Base-by-base conservation (phyloP, 2,797 vertebrate species). In the Lepus townsendii region DNA sequence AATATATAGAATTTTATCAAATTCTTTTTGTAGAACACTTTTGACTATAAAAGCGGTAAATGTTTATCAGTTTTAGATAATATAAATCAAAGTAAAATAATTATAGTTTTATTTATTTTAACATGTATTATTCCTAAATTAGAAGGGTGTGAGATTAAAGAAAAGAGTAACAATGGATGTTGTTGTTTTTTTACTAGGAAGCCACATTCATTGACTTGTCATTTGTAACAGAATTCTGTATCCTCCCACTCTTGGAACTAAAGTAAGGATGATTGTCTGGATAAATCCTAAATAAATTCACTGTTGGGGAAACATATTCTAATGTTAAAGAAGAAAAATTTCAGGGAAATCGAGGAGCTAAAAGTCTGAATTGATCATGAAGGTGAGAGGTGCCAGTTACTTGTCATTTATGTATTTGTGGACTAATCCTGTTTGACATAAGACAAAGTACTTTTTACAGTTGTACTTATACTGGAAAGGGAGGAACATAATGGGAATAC, bases 21-120 rank as follows among this genome's bases (percentile, higher is more conserved):
- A 83, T 60, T 35, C 32, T 66, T 83, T 76, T 71, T 52, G 88
- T 89, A 95, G 50, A 82, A 54, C 7, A 24, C 66, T 79, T 92
- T 91, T 32, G 80, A 62, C 68, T 75, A 35, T 3, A 68, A 78
- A 85, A 76, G 24, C 32, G 2, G 35, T 50, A 24, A 9, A 26
- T 47, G 54, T 60, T 84, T 88, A 38, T 16, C 50, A 60, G 14
- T 22, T 68, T 93, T 75, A 80, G 17, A 71, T 30, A 38, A 65
- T 75, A 69, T 11, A 76, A 90, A 60, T 8, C 7, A n/a, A 91
- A 84, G 27, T 50, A 54, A 60, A 77, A 62, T 47, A 6, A 38
- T 75, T 75, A 50, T n/a, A 22, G 32, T 63, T 94, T 72, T 78
- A 17, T 85, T 32, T 73, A 63, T 65, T 91, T 84, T 87, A 77